Conservation (phyloP, 2,888 invertebrate species). For the Drosophila monieri region DNA sequence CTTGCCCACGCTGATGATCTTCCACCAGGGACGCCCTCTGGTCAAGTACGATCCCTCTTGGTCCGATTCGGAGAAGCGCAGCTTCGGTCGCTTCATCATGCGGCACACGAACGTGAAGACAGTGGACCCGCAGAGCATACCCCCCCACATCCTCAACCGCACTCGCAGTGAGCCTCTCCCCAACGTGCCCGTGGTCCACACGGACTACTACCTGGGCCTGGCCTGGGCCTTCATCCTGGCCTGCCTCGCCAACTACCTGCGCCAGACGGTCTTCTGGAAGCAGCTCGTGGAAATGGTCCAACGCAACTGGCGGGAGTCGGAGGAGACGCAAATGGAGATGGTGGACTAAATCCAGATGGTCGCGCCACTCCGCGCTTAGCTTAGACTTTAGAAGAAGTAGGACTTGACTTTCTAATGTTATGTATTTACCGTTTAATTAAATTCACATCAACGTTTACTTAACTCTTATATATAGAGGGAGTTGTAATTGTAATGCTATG, state of each 20-base stretch:
- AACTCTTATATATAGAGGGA: slow-evolving; percentile 55
- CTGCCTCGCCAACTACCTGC: slow-evolving; percentile 90
- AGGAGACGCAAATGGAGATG: slow-evolving; percentile 85
- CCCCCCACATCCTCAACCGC: slow-evolving; percentile 82
- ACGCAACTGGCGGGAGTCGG: slow-evolving; percentile 93
- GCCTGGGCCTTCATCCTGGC: slow-evolving; percentile 94
- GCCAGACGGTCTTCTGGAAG: slow-evolving; percentile 90
- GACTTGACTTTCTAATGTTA: slow-evolving; percentile 50
- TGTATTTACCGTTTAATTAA: slow-evolving; percentile 71
- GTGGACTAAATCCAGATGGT: slow-evolving; percentile 52
- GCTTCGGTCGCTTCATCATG: slow-evolving; percentile 91
- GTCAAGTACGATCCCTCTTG: slow-evolving; percentile 54
- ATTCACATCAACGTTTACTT: slow-evolving; percentile 75
- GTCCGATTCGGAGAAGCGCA: slow-evolving; percentile 92
- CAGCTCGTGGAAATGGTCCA: slow-evolving; percentile 93
- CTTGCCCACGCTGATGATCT: slow-evolving; percentile 93
- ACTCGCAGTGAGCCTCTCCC: slow-evolving; percentile 87
- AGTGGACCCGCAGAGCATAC: slow-evolving; percentile 73
- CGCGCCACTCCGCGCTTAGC: not conserved
- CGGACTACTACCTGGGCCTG: slow-evolving; percentile 91
- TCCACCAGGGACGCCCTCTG: slow-evolving; percentile 92
- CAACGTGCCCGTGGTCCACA: slow-evolving; percentile 89
- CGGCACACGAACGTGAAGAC: slow-evolving; percentile 89
- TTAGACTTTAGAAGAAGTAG: not conserved
- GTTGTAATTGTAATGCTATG: slow-evolving; percentile 12